phyloP scores from a whole-genome alignment of 2,797 vertebrate species.

The Falco naumanni region DNA sequence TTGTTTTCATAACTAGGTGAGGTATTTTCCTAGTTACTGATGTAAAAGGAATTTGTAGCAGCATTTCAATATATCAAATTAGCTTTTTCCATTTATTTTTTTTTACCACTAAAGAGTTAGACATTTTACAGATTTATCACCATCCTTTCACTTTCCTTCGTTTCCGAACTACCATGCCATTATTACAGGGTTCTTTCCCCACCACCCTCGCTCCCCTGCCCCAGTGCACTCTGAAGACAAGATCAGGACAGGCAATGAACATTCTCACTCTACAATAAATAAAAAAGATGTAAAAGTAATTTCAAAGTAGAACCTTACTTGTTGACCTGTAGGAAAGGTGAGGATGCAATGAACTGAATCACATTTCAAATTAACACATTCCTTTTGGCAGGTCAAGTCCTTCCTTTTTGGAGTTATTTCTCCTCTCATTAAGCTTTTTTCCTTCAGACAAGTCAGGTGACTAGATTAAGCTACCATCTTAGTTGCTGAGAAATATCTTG shows the following conservation, averaged over 20 bases:
- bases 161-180: background rate
- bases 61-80: background rate
- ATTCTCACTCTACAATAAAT: background rate
- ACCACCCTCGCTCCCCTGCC: fast-evolving
- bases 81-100: background rate
- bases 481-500: background rate
- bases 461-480: background rate
- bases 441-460: background rate
- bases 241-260: background rate
- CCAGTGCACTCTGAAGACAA: background rate
- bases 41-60: background rate
- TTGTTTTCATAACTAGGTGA: background rate
- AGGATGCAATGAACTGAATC: background rate
- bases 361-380: background rate
- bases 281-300: background rate
- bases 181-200: background rate
- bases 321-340: background rate
- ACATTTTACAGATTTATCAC: background rate
- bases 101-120: background rate
- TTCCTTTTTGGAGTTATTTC: background rate
- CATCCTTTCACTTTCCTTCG: background rate
- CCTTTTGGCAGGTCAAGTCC: background rate
- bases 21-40: background rate
- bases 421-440: background rate
- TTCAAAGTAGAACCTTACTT: background rate